Percentiles rank a stretch among this genome's conserved stretches.
These are phyloP conservation scores for Drosophila sordidapex DNA, from an alignment of 2,888 invertebrate species.

Conservation along the genomic window DNA sequence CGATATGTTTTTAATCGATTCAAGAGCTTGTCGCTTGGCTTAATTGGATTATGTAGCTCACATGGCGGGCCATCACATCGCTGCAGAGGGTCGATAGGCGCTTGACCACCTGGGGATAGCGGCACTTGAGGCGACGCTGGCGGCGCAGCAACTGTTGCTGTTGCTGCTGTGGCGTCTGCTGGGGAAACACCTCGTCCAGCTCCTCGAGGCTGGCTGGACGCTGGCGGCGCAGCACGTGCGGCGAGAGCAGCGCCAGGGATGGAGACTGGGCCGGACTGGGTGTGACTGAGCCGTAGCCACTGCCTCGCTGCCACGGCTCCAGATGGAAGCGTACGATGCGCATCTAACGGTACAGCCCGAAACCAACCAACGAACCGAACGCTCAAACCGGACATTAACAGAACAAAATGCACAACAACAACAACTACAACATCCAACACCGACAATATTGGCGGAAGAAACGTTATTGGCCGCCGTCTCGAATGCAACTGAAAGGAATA, in stretches of 20 bases:
- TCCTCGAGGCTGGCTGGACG: constrained; percentile 83
- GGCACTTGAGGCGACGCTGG: constrained; percentile 81
- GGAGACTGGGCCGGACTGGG: constrained; percentile 83
- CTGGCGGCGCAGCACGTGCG: constrained; percentile 83
- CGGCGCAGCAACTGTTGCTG: constrained; percentile 67
- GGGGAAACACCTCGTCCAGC: constrained; percentile 59
- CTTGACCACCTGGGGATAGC: constrained; percentile 85
- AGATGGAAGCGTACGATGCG: constrained; percentile 85
- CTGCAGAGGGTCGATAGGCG: constrained; percentile 86
- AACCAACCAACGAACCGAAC: constrained; percentile 8
- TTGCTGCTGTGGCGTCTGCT: constrained; percentile 60
- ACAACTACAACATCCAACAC: constrained; percentile 22
- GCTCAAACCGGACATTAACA: constrained; percentile 20
- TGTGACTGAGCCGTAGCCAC: constrained; percentile 80
- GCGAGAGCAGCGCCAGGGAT: constrained; percentile 81
- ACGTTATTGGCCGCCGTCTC: constrained; percentile 62
- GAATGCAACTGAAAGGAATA: constrained; percentile 79
- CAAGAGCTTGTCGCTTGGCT: not conserved
- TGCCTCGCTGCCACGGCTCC: constrained; percentile 84
- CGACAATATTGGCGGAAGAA: constrained; percentile 28
- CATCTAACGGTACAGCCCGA: constrained; percentile 66
- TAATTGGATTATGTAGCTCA: constrained; percentile 48
- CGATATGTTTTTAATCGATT: not conserved
- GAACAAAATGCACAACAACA: constrained; percentile 20
- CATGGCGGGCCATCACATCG: constrained; percentile 87